Evolutionary conservation across 2,888 invertebrate species (phyloP), one percentile per base, ranked within the genome.

Genomic region (Acronicta alni): DNA sequence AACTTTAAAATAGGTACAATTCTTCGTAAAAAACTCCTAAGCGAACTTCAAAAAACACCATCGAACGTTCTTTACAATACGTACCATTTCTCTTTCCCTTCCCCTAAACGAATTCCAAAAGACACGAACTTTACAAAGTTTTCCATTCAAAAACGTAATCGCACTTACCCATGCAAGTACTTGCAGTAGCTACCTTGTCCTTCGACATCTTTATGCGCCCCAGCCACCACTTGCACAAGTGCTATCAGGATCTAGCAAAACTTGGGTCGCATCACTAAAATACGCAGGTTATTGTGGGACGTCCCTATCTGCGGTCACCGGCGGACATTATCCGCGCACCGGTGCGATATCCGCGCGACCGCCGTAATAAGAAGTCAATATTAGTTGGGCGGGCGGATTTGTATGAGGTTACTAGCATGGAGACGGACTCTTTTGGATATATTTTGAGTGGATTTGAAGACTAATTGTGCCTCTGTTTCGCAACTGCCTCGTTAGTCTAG

Each of bases 351-450:
- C 75, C 79, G 79, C 73, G 75, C 79, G 77, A 78, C 80, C 82
- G 80, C 80, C 76, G 85, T 89, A 89, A 89, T 89, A 89, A 89
- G 89, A 89, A 89, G 89, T 89, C 88, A 89, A 89, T 89, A 89
- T 89, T 89, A 87, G 89, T 81, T 86, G 85, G 90, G 89, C 89
- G 91, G 90, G 89, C 91, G 89, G 92, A 88, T 86, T 86, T 83
- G 77, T 74, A 61, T 51, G 58, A 56, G 77, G 15, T 57, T 9
- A 0, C 9, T 63, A 64, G 51, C 79, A 57, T 85, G 85, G 91
- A 89, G 39, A 35, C 1, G 44, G 59, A 35, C 47, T 58, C 47
- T 1, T 10, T 49, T 30, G n/a, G 1, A 16, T 10, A 0, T 8
- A 47, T 39, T 42, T 20, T 23, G 23, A 23, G n/a, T n/a, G n/a